A percentile compares a stretch with the other conserved stretches of the same genome.
Conservation (phyloP, 2,888 invertebrate genomes). For the Cephus pygmeus region DNA sequence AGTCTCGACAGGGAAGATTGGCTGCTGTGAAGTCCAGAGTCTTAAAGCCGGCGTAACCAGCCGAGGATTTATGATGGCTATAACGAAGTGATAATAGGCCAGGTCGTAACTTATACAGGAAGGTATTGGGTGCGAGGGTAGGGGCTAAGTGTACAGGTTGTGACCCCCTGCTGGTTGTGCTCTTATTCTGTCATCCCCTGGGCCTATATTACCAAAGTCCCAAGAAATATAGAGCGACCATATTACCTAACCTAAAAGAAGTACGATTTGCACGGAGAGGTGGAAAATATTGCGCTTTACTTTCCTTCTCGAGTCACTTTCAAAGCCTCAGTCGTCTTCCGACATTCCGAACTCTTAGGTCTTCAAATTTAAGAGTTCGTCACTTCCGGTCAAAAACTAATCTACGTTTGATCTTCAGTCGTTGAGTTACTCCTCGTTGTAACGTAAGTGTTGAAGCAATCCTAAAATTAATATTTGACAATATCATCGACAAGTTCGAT, state of each 20-base stretch:
- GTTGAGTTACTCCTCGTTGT: neutral
- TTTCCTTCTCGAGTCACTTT: conserved; percentile 11
- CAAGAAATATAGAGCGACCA: conserved; percentile 29
- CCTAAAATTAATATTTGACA: neutral
- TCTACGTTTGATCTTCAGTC: neutral
- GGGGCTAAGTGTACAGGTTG: conserved; percentile 53
- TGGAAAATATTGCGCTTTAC: conserved; percentile 18
- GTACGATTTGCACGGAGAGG: conserved; percentile 18
- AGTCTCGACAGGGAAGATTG: neutral
- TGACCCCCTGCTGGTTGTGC: conserved; percentile 48
- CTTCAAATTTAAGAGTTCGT: neutral
- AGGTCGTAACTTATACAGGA: conserved; percentile 51
- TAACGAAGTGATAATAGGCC: conserved; percentile 63
- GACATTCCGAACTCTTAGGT: neutral
- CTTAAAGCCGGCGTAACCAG: conserved; percentile 43
- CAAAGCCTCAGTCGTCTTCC: conserved; percentile 28
- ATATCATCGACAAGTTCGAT: neutral
- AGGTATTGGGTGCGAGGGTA: conserved; percentile 40
- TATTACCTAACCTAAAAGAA: conserved; percentile 24
- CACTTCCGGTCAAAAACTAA: neutral
- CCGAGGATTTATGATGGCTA: conserved; percentile 56
- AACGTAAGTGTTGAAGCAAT: neutral
- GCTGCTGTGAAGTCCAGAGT: neutral
- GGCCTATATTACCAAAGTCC: conserved; percentile 34
- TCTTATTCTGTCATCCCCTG: conserved; percentile 49